These are phyloP conservation scores for Galerucella calmariensis DNA, from an alignment of 2,888 invertebrate genomes.

Conservation along the genomic window DNA sequence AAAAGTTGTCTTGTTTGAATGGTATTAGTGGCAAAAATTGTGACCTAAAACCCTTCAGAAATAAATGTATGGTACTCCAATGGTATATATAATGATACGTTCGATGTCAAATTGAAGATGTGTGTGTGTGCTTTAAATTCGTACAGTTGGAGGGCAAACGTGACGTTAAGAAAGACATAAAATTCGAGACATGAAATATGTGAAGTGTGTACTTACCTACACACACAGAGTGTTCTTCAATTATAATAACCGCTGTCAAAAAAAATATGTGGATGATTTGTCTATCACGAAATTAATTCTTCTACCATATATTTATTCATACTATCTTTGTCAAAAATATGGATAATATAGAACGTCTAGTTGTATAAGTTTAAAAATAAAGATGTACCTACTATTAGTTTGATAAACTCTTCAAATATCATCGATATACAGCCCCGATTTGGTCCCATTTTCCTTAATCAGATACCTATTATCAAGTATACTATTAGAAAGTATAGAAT, in stretches of 20 bases:
- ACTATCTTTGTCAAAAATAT: not conserved
- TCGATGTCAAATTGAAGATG: constrained; percentile 41
- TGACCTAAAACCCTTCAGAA: not conserved
- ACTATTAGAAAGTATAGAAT: too few relatives aligned
- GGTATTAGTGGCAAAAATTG: too few relatives aligned
- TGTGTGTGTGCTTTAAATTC: constrained; percentile 42
- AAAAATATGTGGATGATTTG: not conserved
- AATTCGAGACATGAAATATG: constrained; percentile 21
- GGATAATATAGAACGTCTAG: not conserved
- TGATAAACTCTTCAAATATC: too few relatives aligned
- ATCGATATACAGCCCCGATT: too few relatives aligned
- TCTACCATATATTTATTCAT: not conserved
- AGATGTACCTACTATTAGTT: too few relatives aligned
- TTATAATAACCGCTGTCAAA: not conserved
- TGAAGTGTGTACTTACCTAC: constrained; percentile 5
- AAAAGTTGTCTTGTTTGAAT: too few relatives aligned
- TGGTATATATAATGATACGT: constrained; percentile 38
- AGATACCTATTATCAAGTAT: too few relatives aligned
- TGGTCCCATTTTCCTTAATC: too few relatives aligned
- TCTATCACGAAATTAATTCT: constrained; percentile 1
- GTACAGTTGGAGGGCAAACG: constrained; percentile 45
- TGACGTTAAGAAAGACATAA: constrained; percentile 41
- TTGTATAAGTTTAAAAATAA: too few relatives aligned
- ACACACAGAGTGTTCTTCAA: too few relatives aligned
- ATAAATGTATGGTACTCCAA: constrained; percentile 7